These are phyloP conservation scores for Phoenicopterus ruber DNA, from an alignment of 2,113 vertebrate species.

Conservation along the genomic window DNA sequence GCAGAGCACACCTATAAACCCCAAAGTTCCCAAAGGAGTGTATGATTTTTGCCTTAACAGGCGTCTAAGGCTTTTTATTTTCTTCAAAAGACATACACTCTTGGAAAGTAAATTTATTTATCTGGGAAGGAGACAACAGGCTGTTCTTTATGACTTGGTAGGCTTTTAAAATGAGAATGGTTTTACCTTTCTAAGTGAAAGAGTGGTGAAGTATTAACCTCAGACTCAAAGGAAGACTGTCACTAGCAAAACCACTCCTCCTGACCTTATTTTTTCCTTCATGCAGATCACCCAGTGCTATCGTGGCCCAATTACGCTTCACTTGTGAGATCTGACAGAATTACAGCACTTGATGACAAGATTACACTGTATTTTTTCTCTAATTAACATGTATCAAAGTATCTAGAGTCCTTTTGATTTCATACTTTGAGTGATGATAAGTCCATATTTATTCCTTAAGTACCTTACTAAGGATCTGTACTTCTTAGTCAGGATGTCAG, in stretches of 20 bases:
- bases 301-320: background rate
- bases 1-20: background rate
- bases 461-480: background rate
- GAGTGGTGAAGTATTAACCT: background rate
- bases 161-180: background rate
- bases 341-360: conserved; percentile 13
- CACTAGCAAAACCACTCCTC: background rate
- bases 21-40: background rate
- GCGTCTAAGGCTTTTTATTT: background rate
- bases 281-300: background rate
- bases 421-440: background rate
- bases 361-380: background rate
- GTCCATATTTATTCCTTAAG: background rate
- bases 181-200: background rate
- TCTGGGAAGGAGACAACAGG: background rate
- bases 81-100: background rate
- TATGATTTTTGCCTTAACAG: background rate
- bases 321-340: conserved; percentile 50
- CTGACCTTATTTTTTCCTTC: background rate
- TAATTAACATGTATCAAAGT: conserved; percentile 56
- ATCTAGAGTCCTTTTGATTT: conserved; percentile 49
- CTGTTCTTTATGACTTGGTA: background rate
- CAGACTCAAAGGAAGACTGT: background rate
- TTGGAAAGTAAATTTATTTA: background rate
- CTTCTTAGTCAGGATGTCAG: background rate